Evolutionary conservation across 2,797 vertebrate genomes (phyloP).

Genomic region (Pitangus sulphuratus): DNA sequence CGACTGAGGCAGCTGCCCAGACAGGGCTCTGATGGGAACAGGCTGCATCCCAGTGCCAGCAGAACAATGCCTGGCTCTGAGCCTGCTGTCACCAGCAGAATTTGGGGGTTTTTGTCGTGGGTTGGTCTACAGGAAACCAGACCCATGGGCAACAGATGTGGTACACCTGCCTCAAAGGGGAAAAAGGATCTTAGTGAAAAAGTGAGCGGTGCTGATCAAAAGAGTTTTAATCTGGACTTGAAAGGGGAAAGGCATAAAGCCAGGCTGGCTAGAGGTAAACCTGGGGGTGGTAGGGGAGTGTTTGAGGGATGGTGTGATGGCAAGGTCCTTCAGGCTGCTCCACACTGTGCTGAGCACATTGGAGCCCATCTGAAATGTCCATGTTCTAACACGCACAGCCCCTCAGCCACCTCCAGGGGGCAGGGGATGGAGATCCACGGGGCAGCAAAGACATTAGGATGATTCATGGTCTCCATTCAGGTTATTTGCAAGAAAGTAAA

Average conservation of each 20-base stretch:
- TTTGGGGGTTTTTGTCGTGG: fast-evolving
- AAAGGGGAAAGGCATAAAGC: not conserved
- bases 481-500: not conserved
- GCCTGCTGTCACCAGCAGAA: not conserved
- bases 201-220: not conserved
- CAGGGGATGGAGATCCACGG: not conserved
- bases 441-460: not conserved
- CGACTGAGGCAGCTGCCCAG: not conserved
- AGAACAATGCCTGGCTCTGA: not conserved
- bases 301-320: not conserved
- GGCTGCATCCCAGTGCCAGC: fast-evolving
- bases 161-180: not conserved
- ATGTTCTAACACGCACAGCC: too few relatives aligned
- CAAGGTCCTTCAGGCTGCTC: not conserved
- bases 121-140: not conserved
- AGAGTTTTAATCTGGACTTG: not conserved
- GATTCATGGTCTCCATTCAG: not conserved
- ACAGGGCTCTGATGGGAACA: not conserved
- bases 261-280: not conserved
- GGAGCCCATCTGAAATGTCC: not conserved
- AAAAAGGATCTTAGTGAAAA: not conserved
- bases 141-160: not conserved
- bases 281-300: fast-evolving
- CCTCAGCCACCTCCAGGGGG: not conserved
- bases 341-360: not conserved